Evolutionary conservation across 2,797 vertebrate genomes (phyloP).

Genomic region (Pangasius macronema): DNA sequence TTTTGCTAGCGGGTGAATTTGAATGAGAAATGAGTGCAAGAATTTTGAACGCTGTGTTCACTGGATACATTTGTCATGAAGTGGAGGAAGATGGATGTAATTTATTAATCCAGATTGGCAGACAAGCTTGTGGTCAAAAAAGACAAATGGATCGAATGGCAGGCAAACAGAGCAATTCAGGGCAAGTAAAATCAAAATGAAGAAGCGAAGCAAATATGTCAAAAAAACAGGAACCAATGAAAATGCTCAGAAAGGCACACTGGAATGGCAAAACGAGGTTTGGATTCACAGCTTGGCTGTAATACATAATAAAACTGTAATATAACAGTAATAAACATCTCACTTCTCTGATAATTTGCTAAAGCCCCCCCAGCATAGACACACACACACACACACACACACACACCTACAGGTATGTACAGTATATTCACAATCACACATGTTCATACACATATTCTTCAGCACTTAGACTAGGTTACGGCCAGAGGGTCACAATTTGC

Average conservation of each 20-base stretch:
- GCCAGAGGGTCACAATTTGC: constrained; percentile 9
- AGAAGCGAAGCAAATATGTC: no score
- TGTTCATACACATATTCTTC: background rate
- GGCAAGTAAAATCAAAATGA: background rate
- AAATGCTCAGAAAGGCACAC: background rate
- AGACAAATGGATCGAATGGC: background rate
- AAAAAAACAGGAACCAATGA: background rate
- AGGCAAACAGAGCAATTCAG: background rate
- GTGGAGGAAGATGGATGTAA: background rate
- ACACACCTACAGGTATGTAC: background rate
- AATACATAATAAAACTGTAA: background rate
- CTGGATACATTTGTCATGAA: background rate
- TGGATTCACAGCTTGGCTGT: background rate
- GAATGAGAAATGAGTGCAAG: background rate
- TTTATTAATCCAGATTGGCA: background rate
- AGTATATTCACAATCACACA: background rate
- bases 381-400: background rate
- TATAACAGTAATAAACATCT: background rate
- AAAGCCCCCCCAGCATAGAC: no score
- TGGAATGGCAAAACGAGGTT: background rate
- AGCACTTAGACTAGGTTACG: background rate
- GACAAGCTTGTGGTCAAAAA: background rate
- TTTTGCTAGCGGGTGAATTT: constrained; percentile 18
- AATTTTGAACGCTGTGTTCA: background rate
- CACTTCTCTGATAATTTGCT: background rate